Base-by-base conservation (phyloP, 1,140 invertebrate genomes). In the Procambarus virginalis region DNA sequence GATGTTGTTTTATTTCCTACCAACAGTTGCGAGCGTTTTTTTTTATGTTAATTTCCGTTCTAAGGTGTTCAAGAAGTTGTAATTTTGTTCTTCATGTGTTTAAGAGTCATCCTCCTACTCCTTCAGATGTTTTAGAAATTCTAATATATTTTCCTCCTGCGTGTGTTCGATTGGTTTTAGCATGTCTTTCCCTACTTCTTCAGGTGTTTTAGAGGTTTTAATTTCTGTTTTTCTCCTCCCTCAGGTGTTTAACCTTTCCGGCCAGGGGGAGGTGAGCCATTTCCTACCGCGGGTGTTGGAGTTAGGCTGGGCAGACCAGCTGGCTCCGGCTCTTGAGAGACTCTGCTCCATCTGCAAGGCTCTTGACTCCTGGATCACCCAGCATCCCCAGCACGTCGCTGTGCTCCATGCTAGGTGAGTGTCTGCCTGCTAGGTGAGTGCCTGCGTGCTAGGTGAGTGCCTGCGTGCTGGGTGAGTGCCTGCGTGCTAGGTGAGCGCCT, bases 321-420 rank as follows among this genome's bases (percentile, higher is more conserved):
- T 98, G 90, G 97, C 98, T 83, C 98, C 98, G 34, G 97, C 98
- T 79, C 95, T 99, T 68, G 98, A 98, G 94, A 95, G 96, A 86
- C 95, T 98, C 1, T 99, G 98, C 94, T 96, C 97, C 78, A 96
- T 98, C 81, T 98, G 98, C 95, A 98, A 98, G 94, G 96, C 97
- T 92, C 96, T 98, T 91, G 98, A 98, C 94, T 97, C 97, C 89
- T 98, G 97, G 97, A 94, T 98, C 58, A 96, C 96, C 64, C 96
- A 95, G 73, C 96, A 97, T 93, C 93, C 93, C 1, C 95, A 96
- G 20, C 97, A 97, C 94, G 97, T 98, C 76, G 97, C 97, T 10
- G 97, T 98, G 75, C 94, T 98, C 68, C 96, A 98, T 93, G 97
- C 97, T 92, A 98, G 97, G 96, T 97, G 95, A 77, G 82, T 55